Base-by-base conservation (phyloP, 2,888 invertebrate species). In the Aspidapion aeneum region DNA sequence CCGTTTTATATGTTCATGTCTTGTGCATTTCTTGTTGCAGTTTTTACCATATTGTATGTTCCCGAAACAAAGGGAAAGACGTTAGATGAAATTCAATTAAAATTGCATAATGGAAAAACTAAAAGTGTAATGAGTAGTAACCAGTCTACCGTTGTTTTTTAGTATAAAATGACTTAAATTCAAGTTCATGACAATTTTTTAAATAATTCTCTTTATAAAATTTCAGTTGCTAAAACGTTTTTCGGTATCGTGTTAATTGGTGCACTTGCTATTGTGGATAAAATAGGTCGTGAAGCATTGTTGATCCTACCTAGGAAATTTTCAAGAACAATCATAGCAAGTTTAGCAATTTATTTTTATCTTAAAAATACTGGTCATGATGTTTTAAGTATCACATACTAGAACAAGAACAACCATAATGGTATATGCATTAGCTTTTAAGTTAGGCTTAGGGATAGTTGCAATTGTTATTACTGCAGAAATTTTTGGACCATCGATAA, bases 391-490 rank as follows among this genome's bases (percentile, higher is more conserved):
- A 72, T 75, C 48, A 75, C 74, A 55, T 78, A 77, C 76, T 67
- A 79, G n/a, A 35, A 79, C 79, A 0, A 68, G 78, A n/a, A 74
- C 67, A 5, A 70, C 74, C 20, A 74, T 78, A 3, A 76, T 78
- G 75, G 62, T 75, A 2, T 78, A 78, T 62, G 76, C 76, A 1
- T 66, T 72, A 1, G 69, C 71, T 5, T 77, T 75, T 50, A 76
- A 76, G 65, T 70, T 74, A 9, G 78, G 78, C 1, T 65, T 78
- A 18, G 78, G 78, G 0, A 73, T 76, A 56, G 74, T 78, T 2
- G 77, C 78, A 0, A 74, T 77, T 21, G 75, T 78, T 5, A 69
- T 77, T 55, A 76, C 75, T 3, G 77, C 75, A 0, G 78, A 78
- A 66, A 59, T 78, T 5, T 78, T 78, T 60, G 75, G 78, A 0